phyloP scores from a whole-genome alignment of 2,888 invertebrate species.

The Lordiphosa andalusiaca region DNA sequence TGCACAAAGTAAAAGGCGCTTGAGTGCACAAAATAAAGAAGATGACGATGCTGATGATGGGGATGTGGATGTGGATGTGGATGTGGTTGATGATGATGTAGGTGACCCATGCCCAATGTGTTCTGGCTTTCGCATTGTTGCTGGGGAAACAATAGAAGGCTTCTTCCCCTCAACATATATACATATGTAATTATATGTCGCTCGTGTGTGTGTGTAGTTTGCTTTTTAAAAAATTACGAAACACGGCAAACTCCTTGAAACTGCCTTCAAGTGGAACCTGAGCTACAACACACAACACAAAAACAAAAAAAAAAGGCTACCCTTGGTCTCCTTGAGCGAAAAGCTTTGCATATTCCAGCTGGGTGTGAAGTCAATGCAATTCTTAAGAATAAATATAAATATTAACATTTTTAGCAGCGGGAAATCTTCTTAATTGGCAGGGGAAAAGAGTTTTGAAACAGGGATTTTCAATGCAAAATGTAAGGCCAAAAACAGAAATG shows the following conservation, averaged over 20 bases:
- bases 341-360: no score
- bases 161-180: slow-evolving; percentile 20
- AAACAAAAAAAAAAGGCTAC: not conserved
- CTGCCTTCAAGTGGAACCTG: slow-evolving; percentile 8
- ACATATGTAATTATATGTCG: slow-evolving; percentile 41
- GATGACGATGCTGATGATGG: slow-evolving; percentile 26
- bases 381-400: no score
- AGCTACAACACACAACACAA: slow-evolving; percentile 3
- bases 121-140: slow-evolving; percentile 24
- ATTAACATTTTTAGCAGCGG: no score
- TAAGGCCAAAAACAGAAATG: no score
- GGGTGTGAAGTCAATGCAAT: no score
- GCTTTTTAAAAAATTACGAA: slow-evolving; percentile 56
- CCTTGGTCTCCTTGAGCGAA: no score
- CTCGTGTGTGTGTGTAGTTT: slow-evolving; percentile 42
- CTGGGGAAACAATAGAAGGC: slow-evolving; percentile 40
- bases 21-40: slow-evolving; percentile 62
- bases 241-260: slow-evolving; percentile 14
- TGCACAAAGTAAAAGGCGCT: slow-evolving; percentile 64
- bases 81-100: slow-evolving; percentile 31
- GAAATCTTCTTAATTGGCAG: no score
- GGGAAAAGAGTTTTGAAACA: no score
- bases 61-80: slow-evolving; percentile 15
- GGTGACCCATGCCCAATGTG: slow-evolving; percentile 58
- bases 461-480: no score